Percentiles rank a stretch among this genome's conserved stretches.
Evolutionary conservation across 2,113 vertebrate species (phyloP).

Genomic region (Rhinopithecus roxellana): DNA sequence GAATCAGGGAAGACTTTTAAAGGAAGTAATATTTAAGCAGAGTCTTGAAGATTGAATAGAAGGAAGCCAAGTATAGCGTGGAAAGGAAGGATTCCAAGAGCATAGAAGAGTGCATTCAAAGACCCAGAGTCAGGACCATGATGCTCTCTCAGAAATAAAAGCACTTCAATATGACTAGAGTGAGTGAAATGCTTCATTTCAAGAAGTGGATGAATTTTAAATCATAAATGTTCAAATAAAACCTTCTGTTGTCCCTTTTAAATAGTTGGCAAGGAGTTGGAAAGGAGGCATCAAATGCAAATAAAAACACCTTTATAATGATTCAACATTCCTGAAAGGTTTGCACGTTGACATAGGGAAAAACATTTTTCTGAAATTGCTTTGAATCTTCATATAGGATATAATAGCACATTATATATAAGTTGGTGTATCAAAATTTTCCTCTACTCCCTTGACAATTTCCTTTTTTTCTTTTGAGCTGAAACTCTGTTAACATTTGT

Average conservation of each 20-base stretch:
- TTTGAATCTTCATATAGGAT: background rate
- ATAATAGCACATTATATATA: background rate
- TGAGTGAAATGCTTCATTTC: background rate
- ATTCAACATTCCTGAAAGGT: background rate
- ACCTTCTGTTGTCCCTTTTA: background rate
- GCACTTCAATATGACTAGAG: background rate
- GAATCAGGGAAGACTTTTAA: background rate
- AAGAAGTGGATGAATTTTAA: background rate
- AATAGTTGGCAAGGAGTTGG: background rate
- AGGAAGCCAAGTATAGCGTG: background rate
- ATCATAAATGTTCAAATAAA: background rate
- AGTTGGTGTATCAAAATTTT: background rate
- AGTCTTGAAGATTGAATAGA: background rate
- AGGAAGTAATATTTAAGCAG: background rate
- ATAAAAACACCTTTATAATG: background rate
- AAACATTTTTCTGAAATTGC: background rate
- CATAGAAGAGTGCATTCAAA: background rate
- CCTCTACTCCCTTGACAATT: background rate
- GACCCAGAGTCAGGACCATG: background rate
- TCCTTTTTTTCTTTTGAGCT: background rate
- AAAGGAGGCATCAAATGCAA: background rate
- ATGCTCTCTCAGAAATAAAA: background rate
- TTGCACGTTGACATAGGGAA: background rate
- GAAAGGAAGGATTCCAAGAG: background rate
- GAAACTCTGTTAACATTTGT: background rate